Conservation (phyloP, 2,888 invertebrate genomes). For the Drosophila nr. medialis region DNA sequence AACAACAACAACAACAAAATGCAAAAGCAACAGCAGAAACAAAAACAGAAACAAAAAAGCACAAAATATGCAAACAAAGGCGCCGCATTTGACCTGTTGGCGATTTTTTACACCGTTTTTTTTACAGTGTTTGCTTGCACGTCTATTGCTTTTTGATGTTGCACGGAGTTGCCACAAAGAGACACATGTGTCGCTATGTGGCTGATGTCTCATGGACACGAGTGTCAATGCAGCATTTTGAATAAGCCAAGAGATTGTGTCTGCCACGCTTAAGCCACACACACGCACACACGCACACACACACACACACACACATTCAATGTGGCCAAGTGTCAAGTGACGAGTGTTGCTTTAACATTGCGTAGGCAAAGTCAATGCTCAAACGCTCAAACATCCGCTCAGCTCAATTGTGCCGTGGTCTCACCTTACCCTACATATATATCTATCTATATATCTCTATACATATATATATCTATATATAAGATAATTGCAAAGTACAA, state of each 20-base stretch:
- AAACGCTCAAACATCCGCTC: slow-evolving; percentile 40
- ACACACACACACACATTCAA: slow-evolving; percentile 1
- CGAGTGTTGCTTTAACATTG: slow-evolving; percentile 39
- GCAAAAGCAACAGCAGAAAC: not conserved
- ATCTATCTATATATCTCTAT: not conserved
- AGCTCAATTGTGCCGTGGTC: slow-evolving; percentile 21
- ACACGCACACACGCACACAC: not conserved
- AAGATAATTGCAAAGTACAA: slow-evolving; percentile 3
- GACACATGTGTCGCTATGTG: not conserved
- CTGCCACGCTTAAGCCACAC: slow-evolving; percentile 23
- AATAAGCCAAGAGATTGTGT: slow-evolving; percentile 34
- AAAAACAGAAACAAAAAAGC: not conserved
- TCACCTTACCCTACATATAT: slow-evolving; percentile 11
- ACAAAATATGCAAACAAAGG: slow-evolving; percentile 46
- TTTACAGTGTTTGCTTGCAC: slow-evolving; percentile 27
- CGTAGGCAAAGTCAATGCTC: slow-evolving; percentile 46
- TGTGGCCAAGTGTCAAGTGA: slow-evolving; percentile 27
- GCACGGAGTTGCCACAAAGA: not conserved
- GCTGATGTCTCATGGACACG: slow-evolving; percentile 30
- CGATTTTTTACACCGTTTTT: not conserved
- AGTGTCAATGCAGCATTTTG: slow-evolving; percentile 26
- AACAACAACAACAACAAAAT: slow-evolving; percentile 1
- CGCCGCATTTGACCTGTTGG: slow-evolving; percentile 54
- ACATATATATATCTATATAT: not conserved
- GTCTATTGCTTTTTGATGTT: slow-evolving; percentile 12